Evolutionary conservation across 1,140 invertebrate species (phyloP).

Genomic region (Caenorhabditis latens): DNA sequence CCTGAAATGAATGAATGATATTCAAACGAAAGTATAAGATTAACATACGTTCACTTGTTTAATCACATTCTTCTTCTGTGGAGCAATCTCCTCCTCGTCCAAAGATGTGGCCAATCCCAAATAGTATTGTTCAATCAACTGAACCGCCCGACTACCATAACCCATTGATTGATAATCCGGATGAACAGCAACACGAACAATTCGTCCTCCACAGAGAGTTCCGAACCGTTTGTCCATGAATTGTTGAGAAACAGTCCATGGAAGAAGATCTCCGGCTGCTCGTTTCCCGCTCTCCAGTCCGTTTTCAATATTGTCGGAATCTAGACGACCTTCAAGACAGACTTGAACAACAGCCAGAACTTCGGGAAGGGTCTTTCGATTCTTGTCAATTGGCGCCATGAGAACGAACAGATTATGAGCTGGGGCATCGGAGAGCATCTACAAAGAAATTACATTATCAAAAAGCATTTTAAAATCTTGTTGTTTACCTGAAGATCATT

Average conservation of each 20-base stretch:
- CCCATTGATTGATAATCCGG: slow-evolving; percentile 89
- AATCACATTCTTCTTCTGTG: background rate
- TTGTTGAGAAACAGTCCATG: slow-evolving; percentile 97
- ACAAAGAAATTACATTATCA: background rate
- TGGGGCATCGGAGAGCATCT: slow-evolving; percentile 96
- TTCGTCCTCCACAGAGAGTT: slow-evolving; percentile 88
- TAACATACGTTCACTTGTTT: slow-evolving; percentile 50
- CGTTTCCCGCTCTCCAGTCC: slow-evolving; percentile 87
- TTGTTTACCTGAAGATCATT: slow-evolving; percentile 88
- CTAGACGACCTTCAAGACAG: slow-evolving; percentile 94
- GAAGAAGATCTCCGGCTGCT: slow-evolving; percentile 95
- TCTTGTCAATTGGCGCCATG: slow-evolving; percentile 86
- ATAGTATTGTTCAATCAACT: slow-evolving; percentile 58
- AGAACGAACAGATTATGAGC: slow-evolving; percentile 97
- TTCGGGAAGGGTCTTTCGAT: slow-evolving; percentile 84
- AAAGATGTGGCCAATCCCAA: slow-evolving; percentile 27
- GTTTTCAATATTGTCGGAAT: slow-evolving; percentile 85
- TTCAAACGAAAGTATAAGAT: background rate
- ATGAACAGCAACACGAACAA: slow-evolving; percentile 97
- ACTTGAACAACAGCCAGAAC: slow-evolving; percentile 81
- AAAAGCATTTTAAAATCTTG: background rate
- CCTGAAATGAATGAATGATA: slow-evolving; percentile 59
- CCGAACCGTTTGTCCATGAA: slow-evolving; percentile 89
- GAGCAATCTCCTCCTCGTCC: slow-evolving; percentile 6
- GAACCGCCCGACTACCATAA: slow-evolving; percentile 59